Base-by-base conservation (phyloP, 2,888 invertebrate genomes). In the Cheilosia scutellata region DNA sequence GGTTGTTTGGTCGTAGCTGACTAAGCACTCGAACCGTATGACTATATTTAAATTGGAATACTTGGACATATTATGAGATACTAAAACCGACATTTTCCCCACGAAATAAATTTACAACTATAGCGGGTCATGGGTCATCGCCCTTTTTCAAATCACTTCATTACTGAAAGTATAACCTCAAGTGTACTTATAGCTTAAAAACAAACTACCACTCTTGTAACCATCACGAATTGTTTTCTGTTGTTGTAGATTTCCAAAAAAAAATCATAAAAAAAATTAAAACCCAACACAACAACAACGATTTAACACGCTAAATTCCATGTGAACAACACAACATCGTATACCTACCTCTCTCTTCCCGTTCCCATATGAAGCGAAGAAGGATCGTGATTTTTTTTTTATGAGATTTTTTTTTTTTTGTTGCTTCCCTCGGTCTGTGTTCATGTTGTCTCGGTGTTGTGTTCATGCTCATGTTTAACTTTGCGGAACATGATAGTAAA, bases 401-500 rank as follows among this genome's bases (percentile, higher is more conserved):
- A 25, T 47, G 44, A 16, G 44, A 44, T 83, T 66, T 60, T 66
- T 33, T 20, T 63, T 33, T 53, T 53, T 42, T 42, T 58, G 9
- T 63, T 37, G 53, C 47, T 44, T 49, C 20, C 37, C 62, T 55
- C 51, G 9, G 37, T 71, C 49, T 40, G 2, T 31, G 62, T 53
- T 66, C 33, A 74, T 47, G 72, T 65, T 80, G 75, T 62, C 47
- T 75, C 44, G 62, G 47, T 75, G 70, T 77, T 74, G 58, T 77
- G 82, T 72, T 77, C 71, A 63, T 86, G 82, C 72, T 72, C 86
- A 68, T 86, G 86, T 86, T 86, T 57, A 77, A 72, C 68, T 86
- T 82, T 77, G 82, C 76, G 72, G 71, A 76, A 86, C 86, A 86
- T 68, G 82, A 77, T 86, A 82, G 86, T 86, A 63, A 86, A 79